phyloP scores from a whole-genome alignment of 92 coral and sea anemone species.

The Palythoa heliodiscus region DNA sequence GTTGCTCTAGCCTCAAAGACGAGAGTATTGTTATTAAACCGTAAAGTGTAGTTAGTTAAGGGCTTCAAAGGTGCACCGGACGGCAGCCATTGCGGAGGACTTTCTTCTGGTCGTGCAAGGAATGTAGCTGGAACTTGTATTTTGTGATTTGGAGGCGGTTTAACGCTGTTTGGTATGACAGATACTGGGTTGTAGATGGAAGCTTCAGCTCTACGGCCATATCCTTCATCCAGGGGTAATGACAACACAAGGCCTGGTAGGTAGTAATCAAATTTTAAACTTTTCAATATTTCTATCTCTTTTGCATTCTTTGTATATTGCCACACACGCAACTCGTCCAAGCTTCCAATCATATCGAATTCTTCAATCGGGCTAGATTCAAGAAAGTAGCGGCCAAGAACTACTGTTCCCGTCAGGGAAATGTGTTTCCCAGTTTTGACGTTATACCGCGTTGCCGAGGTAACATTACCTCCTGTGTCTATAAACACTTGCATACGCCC shows the following conservation, averaged over 20 bases:
- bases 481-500: conserved; percentile 59
- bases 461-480: not conserved
- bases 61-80: conserved; percentile 63
- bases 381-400: conserved; percentile 49
- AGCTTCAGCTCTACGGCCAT: conserved; percentile 53
- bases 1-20: conserved; percentile 32
- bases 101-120: conserved; percentile 33
- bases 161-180: not conserved
- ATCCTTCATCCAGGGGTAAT: conserved; percentile 65
- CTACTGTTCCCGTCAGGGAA: conserved; percentile 46
- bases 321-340: conserved; percentile 72
- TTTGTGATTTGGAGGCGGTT: not conserved
- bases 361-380: conserved; percentile 14
- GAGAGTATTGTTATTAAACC: conserved; percentile 42
- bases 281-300: conserved; percentile 41
- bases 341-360: conserved; percentile 38
- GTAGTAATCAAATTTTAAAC: conserved; percentile 48
- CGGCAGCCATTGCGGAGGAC: conserved; percentile 58
- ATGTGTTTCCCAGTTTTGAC: conserved; percentile 52
- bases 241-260: conserved; percentile 53
- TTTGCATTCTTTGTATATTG: conserved; percentile 58
- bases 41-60: conserved; percentile 58
- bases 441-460: conserved; percentile 47
- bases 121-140: conserved; percentile 20
- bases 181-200: conserved; percentile 37